Conservation (phyloP, 2,888 invertebrate genomes). For the Pomacea canaliculata region DNA sequence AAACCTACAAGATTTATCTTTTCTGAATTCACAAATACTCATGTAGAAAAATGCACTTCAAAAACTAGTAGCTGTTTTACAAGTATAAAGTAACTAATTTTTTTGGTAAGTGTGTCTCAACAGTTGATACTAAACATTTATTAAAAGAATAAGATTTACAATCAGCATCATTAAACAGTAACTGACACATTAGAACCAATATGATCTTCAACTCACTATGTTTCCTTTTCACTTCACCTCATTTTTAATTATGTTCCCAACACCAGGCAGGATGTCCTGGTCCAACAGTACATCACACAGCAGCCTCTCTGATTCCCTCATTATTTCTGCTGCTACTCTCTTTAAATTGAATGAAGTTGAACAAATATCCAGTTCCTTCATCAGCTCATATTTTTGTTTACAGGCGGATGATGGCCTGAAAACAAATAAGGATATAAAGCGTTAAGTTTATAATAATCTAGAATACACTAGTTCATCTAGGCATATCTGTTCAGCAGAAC, state of each 20-base stretch:
- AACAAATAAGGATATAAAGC: constrained; percentile 3
- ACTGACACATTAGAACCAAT: background rate
- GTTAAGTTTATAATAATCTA: background rate
- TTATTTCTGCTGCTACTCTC: constrained; percentile 46
- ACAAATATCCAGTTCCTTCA: constrained; percentile 55
- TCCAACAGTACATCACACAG: constrained; percentile 64
- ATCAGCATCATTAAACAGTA: background rate
- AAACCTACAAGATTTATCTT: too few species aligned
- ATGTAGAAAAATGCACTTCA: too few species aligned
- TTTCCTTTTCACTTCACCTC: constrained; percentile 43
- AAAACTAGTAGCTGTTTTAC: too few species aligned
- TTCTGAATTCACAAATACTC: too few species aligned
- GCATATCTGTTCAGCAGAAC: too few species aligned
- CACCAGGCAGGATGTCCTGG: constrained; percentile 61
- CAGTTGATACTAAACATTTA: too few species aligned
- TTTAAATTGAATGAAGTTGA: constrained; percentile 49
- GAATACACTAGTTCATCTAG: too few species aligned
- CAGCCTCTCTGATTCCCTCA: constrained; percentile 42
- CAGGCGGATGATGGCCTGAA: constrained; percentile 42
- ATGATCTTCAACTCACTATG: background rate
- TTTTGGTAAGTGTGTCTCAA: too few species aligned
- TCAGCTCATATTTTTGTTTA: constrained; percentile 35
- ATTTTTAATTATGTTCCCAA: constrained; percentile 67
- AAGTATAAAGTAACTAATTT: too few species aligned
- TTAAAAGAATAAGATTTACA: too few species aligned